Percentiles rank a stretch among this genome's conserved stretches.
Evolutionary conservation across 2,888 invertebrate genomes (phyloP).

Genomic region (Neelides folsomi): DNA sequence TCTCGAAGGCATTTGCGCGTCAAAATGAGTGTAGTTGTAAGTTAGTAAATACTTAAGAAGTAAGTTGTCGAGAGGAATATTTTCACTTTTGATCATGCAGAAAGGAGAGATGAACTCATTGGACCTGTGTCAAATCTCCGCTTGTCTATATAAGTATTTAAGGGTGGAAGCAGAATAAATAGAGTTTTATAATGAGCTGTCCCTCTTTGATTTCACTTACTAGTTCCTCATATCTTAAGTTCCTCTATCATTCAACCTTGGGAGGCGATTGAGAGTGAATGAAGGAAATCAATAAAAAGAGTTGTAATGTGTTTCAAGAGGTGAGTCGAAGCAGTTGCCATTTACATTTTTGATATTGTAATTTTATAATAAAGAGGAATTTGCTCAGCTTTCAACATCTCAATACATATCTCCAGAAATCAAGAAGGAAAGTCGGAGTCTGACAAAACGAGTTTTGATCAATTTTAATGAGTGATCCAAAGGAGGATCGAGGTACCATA

Average conservation of each 20-base stretch:
- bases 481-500: constrained; percentile 13
- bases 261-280: constrained; percentile 3
- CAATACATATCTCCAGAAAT: not conserved
- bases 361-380: not conserved
- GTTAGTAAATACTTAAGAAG: too few species aligned
- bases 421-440: not conserved
- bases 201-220: too few species aligned
- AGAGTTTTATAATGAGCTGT: too few species aligned
- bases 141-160: too few species aligned
- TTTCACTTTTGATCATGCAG: too few species aligned
- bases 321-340: not conserved
- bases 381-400: not conserved
- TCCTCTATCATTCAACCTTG: constrained; percentile 12
- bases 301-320: not conserved
- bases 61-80: too few species aligned
- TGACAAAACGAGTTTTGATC: constrained; percentile 26
- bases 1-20: too few species aligned
- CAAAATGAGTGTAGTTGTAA: too few species aligned
- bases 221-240: not conserved
- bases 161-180: too few species aligned
- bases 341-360: not conserved
- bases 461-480: constrained; percentile 22
- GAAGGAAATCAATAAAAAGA: not conserved
- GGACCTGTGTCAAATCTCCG: too few species aligned
- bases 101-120: too few species aligned